phyloP scores from a whole-genome alignment of 35 echinoderm and acorn worm species.

The Hemicentrotus pulcherrimus region DNA sequence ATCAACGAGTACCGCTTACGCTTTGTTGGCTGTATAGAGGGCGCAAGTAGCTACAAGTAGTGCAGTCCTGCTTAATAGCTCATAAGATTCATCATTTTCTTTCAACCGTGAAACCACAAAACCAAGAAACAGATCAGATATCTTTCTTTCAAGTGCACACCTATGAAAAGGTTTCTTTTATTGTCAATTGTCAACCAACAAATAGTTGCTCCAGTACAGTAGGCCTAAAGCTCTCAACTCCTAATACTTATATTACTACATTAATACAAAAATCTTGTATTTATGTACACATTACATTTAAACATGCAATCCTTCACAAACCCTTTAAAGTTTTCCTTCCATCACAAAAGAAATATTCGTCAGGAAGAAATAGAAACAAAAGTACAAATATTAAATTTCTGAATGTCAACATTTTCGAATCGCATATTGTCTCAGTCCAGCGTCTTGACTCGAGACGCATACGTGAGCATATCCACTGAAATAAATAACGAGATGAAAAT shows the following conservation, averaged over 20 bases:
- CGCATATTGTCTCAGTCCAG: not conserved
- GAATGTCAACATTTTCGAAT: not conserved
- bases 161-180: constrained; percentile 30
- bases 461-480: not conserved
- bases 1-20: no score
- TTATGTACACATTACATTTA: constrained; percentile 35
- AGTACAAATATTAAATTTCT: constrained; percentile 26
- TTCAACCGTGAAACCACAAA: not conserved
- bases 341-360: not conserved
- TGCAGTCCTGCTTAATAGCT: no score
- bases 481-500: constrained; percentile 32
- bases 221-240: constrained; percentile 10
- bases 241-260: constrained; percentile 37
- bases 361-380: constrained; percentile 21
- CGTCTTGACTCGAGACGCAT: not conserved
- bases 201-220: not conserved
- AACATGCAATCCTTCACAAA: not conserved
- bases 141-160: constrained; percentile 23
- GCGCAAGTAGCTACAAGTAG: no score
- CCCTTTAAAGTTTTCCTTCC: not conserved
- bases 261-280: constrained; percentile 47
- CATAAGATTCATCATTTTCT: not conserved
- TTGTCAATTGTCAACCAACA: constrained; percentile 29
- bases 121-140: not conserved
- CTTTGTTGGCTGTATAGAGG: no score